These are phyloP conservation scores for Mayetiola destructor DNA, from an alignment of 2,888 invertebrate genomes.

Conservation along the genomic window DNA sequence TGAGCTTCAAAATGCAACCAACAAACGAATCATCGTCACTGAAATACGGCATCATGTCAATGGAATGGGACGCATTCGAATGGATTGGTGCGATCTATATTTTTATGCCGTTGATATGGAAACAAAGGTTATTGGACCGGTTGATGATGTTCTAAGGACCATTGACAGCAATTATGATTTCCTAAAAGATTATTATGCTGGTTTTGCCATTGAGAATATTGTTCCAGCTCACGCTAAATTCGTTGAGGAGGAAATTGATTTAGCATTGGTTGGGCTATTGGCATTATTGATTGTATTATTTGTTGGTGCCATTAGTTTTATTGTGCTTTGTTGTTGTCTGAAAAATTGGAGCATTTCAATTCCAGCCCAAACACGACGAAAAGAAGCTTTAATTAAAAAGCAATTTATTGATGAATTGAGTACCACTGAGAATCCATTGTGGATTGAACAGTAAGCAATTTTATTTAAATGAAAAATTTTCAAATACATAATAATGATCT, in stretches of 20 bases:
- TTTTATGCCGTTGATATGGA: slow-evolving; percentile 64
- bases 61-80: slow-evolving; percentile 37
- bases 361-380: slow-evolving; percentile 65
- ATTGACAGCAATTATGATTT: slow-evolving; percentile 77
- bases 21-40: slow-evolving; percentile 64
- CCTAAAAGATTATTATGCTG: slow-evolving; percentile 58
- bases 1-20: slow-evolving; percentile 60
- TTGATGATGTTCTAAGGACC: slow-evolving; percentile 61
- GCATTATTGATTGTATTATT: slow-evolving; percentile 71
- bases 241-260: slow-evolving; percentile 65
- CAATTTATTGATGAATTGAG: slow-evolving; percentile 73
- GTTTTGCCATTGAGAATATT: slow-evolving; percentile 60
- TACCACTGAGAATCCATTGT: slow-evolving; percentile 81
- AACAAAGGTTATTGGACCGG: slow-evolving; percentile 59
- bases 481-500: slow-evolving; percentile 7
- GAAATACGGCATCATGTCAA: slow-evolving; percentile 61
- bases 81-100: slow-evolving; percentile 66
- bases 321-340: slow-evolving; percentile 75
- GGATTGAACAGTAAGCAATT: slow-evolving; percentile 69
- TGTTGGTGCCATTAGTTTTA: slow-evolving; percentile 73
- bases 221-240: slow-evolving; percentile 51
- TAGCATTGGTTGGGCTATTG: slow-evolving; percentile 71
- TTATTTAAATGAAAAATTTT: neutral
- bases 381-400: slow-evolving; percentile 68
- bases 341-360: slow-evolving; percentile 76